phyloP scores from a whole-genome alignment of 2,113 vertebrate species.

The Triplophysa tibetana region DNA sequence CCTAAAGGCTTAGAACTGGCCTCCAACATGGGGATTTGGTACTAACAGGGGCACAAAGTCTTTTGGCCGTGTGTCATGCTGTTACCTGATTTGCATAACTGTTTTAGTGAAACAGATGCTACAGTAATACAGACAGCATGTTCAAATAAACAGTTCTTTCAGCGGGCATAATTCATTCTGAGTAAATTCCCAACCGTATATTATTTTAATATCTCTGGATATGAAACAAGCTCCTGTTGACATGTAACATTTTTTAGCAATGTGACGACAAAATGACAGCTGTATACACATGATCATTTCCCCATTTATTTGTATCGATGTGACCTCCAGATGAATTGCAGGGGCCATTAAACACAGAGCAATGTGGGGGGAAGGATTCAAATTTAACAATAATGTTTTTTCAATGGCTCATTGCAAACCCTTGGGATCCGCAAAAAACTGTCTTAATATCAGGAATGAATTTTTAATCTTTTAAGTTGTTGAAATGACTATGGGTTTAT shows the following conservation, averaged over 20 bases:
- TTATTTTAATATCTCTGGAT: neutral
- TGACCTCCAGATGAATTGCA: neutral
- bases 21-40: too few species aligned
- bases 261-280: neutral
- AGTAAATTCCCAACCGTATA: neutral
- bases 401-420: neutral
- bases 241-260: too few species aligned
- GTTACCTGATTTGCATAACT: too few species aligned
- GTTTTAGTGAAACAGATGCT: too few species aligned
- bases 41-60: too few species aligned
- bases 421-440: neutral
- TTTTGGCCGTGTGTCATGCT: too few species aligned
- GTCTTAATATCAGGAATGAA: neutral
- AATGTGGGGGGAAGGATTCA: neutral
- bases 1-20: too few species aligned
- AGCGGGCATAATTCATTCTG: too few species aligned
- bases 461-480: neutral
- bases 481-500: neutral
- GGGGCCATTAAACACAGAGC: neutral
- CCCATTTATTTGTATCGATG: neutral
- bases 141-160: too few species aligned
- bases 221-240: neutral
- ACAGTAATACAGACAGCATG: too few species aligned
- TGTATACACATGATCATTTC: neutral
- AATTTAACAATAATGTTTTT: neutral